Percentiles rank a stretch among this genome's conserved stretches.
These are phyloP conservation scores for Oceanodroma leucorhoa DNA, from an alignment of 2,797 vertebrate genomes.

Conservation along the genomic window DNA sequence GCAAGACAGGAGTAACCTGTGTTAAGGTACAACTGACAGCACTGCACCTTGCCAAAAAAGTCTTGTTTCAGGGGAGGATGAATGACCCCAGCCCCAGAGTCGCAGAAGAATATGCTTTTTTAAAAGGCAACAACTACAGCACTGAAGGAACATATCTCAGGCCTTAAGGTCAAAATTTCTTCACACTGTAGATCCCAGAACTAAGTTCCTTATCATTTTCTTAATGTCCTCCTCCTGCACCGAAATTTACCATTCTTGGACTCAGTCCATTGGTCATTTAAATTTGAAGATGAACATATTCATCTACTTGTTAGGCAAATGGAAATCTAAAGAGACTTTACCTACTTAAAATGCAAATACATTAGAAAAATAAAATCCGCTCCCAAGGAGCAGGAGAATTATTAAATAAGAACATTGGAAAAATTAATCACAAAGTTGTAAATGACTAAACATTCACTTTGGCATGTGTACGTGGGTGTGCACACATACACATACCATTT, in stretches of 20 bases:
- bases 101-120: not conserved
- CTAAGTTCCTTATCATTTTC: not conserved
- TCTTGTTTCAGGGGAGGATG: not conserved
- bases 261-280: not conserved
- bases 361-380: conserved; percentile 13
- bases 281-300: not conserved
- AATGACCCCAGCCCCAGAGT: not conserved
- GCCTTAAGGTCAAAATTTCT: not conserved
- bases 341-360: conserved; percentile 3
- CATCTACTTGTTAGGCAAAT: not conserved
- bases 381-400: not conserved
- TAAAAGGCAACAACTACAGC: not conserved
- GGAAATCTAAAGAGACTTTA: not conserved
- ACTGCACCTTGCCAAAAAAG: not conserved
- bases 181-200: not conserved
- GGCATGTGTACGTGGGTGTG: not conserved
- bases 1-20: not conserved
- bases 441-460: not conserved
- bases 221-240: not conserved
- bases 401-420: not conserved
- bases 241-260: not conserved
- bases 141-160: not conserved
- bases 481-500: not conserved
- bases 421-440: not conserved
- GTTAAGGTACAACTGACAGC: not conserved